Percentiles rank a stretch among this genome's conserved stretches.
These are phyloP conservation scores for Acropora yongei DNA, from an alignment of 64 coral and sea anemone genomes.

Conservation along the genomic window DNA sequence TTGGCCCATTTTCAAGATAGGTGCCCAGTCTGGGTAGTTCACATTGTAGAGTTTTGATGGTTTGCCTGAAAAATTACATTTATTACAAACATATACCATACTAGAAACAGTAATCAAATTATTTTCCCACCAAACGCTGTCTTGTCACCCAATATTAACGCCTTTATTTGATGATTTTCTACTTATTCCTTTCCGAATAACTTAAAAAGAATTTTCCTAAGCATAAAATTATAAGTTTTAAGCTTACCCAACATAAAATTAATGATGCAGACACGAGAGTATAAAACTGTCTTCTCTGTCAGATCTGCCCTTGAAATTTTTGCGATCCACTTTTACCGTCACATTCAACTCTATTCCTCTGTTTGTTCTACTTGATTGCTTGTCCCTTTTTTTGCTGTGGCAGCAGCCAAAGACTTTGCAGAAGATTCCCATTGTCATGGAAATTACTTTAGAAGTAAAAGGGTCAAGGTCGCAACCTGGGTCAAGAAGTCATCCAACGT, in stretches of 20 bases:
- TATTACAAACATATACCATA: too few species aligned
- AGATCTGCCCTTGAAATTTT: conserved; percentile 21
- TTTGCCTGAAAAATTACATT: not conserved
- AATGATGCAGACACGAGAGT: conserved; percentile 22
- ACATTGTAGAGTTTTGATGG: not conserved
- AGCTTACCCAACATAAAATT: conserved; percentile 22
- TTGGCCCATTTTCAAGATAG: not conserved
- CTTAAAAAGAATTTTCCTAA: too few species aligned
- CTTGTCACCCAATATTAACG: too few species aligned
- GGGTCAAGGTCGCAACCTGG: too few species aligned
- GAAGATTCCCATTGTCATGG: not conserved
- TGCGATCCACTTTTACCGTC: not conserved
- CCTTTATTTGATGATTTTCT: too few species aligned
- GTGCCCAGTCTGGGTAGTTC: conserved; percentile 5
- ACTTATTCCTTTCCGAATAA: not conserved
- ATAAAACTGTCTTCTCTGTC: not conserved
- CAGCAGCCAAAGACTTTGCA: conserved; percentile 1
- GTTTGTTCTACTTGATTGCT: not conserved
- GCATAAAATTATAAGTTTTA: too few species aligned
- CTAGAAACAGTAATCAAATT: not conserved
- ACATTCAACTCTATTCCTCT: too few species aligned
- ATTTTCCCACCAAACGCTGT: not conserved
- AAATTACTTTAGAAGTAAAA: not conserved
- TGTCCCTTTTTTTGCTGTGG: not conserved
- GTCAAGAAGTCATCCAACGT: too few species aligned